phyloP scores from a whole-genome alignment of 2,113 vertebrate genomes.

The Rhipidura dahli region DNA sequence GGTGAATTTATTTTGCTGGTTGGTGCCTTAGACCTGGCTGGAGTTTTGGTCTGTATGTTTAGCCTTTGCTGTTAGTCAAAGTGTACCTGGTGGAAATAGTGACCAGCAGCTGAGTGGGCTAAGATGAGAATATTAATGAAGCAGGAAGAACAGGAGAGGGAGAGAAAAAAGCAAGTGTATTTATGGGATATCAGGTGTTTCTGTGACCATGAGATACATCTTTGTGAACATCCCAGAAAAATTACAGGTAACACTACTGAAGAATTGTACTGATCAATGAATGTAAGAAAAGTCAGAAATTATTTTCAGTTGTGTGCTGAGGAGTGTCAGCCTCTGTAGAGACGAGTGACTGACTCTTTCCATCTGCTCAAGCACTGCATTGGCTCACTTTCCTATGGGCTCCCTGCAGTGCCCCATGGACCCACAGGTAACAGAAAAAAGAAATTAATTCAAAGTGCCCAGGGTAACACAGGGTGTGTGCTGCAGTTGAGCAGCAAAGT shows the following conservation, averaged over 20 bases:
- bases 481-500: background rate
- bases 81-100: background rate
- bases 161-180: background rate
- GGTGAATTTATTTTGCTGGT: background rate
- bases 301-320: background rate
- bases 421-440: background rate
- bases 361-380: background rate
- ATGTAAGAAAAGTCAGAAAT: background rate
- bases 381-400: background rate
- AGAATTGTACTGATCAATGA: background rate
- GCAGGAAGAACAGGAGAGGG: background rate
- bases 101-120: background rate
- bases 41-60: background rate
- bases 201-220: background rate
- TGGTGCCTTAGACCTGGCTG: background rate
- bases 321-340: background rate
- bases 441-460: background rate
- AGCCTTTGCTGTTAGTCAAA: background rate
- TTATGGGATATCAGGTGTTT: background rate
- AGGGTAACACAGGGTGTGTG: background rate
- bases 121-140: background rate
- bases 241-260: background rate
- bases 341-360: background rate
- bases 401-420: background rate
- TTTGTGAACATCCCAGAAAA: background rate